phyloP scores from a whole-genome alignment of 2,888 invertebrate genomes.

The Chydorus sphaericus region DNA sequence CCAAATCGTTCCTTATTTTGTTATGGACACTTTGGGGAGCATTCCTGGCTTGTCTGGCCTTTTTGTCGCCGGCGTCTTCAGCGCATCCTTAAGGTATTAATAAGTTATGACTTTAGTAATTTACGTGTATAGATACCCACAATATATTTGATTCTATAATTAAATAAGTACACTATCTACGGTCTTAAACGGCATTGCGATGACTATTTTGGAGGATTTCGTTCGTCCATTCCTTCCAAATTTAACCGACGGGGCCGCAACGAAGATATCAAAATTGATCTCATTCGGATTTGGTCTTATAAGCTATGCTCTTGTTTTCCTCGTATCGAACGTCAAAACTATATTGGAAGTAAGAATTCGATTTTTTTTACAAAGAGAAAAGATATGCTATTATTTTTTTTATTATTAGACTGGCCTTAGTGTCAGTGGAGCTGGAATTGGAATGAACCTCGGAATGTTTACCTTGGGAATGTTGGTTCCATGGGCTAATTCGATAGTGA shows the following conservation, averaged over 20 bases:
- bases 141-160: neutral
- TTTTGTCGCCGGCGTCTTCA: conserved; percentile 82
- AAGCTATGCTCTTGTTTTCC: conserved; percentile 66
- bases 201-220: conserved; percentile 61
- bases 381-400: neutral
- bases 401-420: conserved; percentile 33
- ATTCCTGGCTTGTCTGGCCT: conserved; percentile 71
- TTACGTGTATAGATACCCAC: neutral
- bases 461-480: conserved; percentile 78
- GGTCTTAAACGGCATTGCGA: neutral
- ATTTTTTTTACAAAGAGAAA: no score
- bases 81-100: conserved; percentile 61
- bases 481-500: conserved; percentile 64
- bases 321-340: conserved; percentile 71
- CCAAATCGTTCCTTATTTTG: conserved; percentile 75
- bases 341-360: conserved; percentile 49
- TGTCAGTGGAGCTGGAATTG: conserved; percentile 81
- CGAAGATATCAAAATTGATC: conserved; percentile 47
- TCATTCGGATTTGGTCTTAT: conserved; percentile 54
- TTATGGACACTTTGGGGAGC: conserved; percentile 63
- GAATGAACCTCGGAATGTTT: conserved; percentile 72
- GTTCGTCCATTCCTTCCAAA: conserved; percentile 42
- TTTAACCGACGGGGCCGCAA: conserved; percentile 24
- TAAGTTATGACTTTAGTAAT: no score
- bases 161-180: neutral